A percentile compares a stretch with the other conserved stretches of the same genome.
Conservation (phyloP, 2,797 vertebrate genomes). For the Syndactyla subalaris region DNA sequence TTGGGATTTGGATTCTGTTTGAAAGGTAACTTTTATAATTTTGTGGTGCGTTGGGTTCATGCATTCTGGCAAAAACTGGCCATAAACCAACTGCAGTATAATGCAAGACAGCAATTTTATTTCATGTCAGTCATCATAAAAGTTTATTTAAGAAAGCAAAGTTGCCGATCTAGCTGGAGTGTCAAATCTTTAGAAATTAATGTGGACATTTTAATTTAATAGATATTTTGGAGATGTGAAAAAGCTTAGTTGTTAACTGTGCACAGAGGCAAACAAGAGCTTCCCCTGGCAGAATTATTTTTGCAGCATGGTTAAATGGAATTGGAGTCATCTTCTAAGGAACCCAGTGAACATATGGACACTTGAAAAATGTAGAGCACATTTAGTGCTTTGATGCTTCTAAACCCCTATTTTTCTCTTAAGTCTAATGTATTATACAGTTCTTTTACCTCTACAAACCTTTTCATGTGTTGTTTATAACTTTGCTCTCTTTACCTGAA, state of each 20-base stretch:
- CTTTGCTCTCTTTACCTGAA: neutral
- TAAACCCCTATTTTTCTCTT: neutral
- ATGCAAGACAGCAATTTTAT: neutral
- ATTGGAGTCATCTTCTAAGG: neutral
- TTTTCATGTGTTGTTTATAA: neutral
- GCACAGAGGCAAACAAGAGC: neutral
- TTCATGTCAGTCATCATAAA: neutral
- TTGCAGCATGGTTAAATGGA: neutral
- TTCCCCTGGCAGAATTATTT: neutral
- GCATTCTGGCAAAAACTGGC: neutral
- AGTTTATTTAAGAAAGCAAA: neutral
- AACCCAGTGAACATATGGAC: neutral
- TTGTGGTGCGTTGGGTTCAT: neutral
- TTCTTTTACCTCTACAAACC: neutral
- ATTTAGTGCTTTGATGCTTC: neutral
- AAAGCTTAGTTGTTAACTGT: neutral
- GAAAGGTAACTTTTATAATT: neutral
- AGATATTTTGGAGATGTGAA: neutral
- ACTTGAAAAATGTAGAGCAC: neutral
- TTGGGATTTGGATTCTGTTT: conserved; percentile 11
- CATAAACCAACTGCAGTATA: neutral
- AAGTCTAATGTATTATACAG: neutral
- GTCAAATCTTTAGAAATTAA: neutral
- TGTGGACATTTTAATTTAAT: neutral
- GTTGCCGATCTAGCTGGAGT: neutral